These are phyloP conservation scores for Scaptomyza pallida DNA, from an alignment of 1,140 invertebrate genomes.

Conservation along the genomic window DNA sequence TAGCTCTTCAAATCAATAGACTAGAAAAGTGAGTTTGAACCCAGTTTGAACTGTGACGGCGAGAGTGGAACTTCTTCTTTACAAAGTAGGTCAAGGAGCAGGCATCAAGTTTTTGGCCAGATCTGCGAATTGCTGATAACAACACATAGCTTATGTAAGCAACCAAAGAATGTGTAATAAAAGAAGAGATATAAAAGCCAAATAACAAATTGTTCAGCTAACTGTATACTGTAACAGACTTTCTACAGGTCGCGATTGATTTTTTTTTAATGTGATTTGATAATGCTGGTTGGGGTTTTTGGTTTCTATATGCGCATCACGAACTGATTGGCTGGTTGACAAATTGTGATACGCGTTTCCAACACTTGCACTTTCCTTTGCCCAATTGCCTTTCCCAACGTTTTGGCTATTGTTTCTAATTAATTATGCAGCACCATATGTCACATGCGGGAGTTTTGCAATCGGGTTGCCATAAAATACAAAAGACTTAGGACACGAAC, in stretches of 20 bases:
- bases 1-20: background rate
- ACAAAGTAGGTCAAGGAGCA: constrained; percentile 40
- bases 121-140: constrained; percentile 8
- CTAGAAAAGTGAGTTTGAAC: constrained; percentile 43
- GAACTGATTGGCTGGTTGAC: constrained; percentile 9
- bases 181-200: background rate
- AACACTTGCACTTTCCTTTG: constrained; percentile 75
- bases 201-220: constrained; percentile 21
- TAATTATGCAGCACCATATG: constrained; percentile 63
- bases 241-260: constrained; percentile 34
- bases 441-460: constrained; percentile 46
- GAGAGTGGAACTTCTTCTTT: background rate
- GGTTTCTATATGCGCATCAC: constrained; percentile 32
- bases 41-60: background rate
- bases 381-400: constrained; percentile 54
- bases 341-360: constrained; percentile 32
- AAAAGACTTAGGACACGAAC: constrained; percentile 73
- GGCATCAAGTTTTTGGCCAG: background rate
- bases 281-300: background rate
- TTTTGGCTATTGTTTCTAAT: constrained; percentile 48
- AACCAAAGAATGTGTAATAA: constrained; percentile 20
- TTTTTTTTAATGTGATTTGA: constrained; percentile 24
- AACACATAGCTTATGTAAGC: constrained; percentile 36
- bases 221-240: constrained; percentile 15
- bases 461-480: constrained; percentile 54